A percentile compares a stretch with the other conserved stretches of the same genome.
These are phyloP conservation scores for Zosterops borbonicus DNA, from an alignment of 2,113 vertebrate genomes.

Conservation along the genomic window DNA sequence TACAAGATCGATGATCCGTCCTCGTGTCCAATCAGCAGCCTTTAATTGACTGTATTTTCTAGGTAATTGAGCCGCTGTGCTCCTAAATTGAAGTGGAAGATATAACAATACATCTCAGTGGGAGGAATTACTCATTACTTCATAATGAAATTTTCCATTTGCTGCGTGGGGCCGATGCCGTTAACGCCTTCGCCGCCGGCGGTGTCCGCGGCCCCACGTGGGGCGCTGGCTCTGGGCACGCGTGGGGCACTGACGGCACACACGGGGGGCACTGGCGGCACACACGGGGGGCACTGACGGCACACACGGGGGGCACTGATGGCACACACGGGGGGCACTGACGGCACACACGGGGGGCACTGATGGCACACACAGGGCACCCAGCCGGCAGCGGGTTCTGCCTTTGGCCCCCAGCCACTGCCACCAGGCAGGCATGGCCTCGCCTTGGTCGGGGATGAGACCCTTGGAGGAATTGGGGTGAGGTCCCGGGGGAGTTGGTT, in stretches of 20 bases:
- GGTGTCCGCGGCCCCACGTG: neutral
- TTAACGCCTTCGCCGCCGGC: conserved; percentile 19
- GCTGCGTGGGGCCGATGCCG: conserved; percentile 44
- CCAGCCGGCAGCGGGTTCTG: neutral
- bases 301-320: neutral
- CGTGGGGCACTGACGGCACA: neutral
- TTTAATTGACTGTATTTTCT: conserved; percentile 94
- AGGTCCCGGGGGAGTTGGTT: neutral
- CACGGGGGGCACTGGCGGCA: neutral
- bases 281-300: neutral
- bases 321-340: too few relatives aligned
- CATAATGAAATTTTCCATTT: conserved; percentile 83
- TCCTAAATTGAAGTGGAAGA: conserved; percentile 84
- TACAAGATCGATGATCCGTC: conserved; percentile 90
- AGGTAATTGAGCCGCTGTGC: conserved; percentile 84
- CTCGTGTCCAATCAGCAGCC: conserved; percentile 86
- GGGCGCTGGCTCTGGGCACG: neutral
- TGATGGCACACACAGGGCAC: too few relatives aligned
- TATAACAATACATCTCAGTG: conserved; percentile 81
- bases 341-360: too few relatives aligned
- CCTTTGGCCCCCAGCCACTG: neutral
- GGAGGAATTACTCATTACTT: conserved; percentile 81
- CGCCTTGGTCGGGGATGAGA: neutral
- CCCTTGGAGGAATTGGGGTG: neutral
- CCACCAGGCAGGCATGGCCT: neutral